Percentiles rank a stretch among this genome's conserved stretches.
These are phyloP conservation scores for Candidula unifasciata DNA, from an alignment of 2,888 invertebrate genomes.

Conservation along the genomic window DNA sequence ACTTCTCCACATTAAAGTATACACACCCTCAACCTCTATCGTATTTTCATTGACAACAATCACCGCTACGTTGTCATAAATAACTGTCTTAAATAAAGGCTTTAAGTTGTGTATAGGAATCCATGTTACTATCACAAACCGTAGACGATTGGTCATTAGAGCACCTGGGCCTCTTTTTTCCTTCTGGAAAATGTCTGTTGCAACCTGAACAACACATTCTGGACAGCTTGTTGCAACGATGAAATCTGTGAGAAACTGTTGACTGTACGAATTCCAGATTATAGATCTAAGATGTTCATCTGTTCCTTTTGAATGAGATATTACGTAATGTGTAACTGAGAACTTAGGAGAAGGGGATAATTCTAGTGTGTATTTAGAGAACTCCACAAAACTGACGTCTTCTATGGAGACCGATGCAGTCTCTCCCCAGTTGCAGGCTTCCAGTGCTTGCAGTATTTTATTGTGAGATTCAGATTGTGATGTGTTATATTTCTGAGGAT, in stretches of 20 bases:
- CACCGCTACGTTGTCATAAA: background rate
- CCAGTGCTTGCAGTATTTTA: background rate
- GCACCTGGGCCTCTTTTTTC: background rate
- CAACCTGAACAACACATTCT: background rate
- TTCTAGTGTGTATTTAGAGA: background rate
- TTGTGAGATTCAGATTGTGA: background rate
- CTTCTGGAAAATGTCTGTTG: background rate
- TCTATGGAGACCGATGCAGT: background rate
- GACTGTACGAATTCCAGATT: background rate
- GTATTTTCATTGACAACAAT: background rate
- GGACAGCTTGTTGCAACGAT: background rate
- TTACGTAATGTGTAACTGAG: background rate
- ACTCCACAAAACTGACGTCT: background rate
- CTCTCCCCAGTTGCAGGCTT: background rate
- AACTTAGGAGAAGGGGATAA: background rate
- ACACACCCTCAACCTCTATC: background rate
- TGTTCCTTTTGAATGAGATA: background rate
- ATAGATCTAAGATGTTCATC: background rate
- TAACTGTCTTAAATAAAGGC: background rate
- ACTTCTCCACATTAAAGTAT: constrained; percentile 1
- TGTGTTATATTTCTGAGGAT: background rate
- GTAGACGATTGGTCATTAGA: background rate
- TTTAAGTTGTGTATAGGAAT: background rate
- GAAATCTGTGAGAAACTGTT: background rate
- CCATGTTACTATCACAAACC: constrained; percentile 4